Evolutionary conservation across 2,797 vertebrate species (phyloP), one percentile per base, ranked within the genome.

Genomic region (Acrossocheilus fasciatus): DNA sequence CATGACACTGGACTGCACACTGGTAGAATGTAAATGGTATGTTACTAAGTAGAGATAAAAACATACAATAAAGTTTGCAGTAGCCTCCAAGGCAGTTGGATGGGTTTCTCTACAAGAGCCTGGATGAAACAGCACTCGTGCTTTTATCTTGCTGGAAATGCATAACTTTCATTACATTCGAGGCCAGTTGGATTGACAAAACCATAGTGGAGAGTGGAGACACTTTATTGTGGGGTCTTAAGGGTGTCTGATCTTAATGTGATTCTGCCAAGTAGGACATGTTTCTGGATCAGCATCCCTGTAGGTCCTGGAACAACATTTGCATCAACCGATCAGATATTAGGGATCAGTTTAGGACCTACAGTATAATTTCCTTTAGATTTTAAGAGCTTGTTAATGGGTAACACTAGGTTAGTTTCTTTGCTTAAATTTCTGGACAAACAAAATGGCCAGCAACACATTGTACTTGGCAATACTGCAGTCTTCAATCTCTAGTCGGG

Each of bases 401-500:
- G 64, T 30, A 34, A 66, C 64, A 34, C 64, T 66, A 15, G 23
- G 57, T 62, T 59, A 11, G 8, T 12, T 45, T 62, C 23, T 30
- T 47, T 64, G 7, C 41, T 66, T 0, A 15, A 30, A 30, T 45
- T 34, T 43, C 59, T 7, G 5, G 17, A 66, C n/a, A 18, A 47
- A 26, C 39, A 43, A 66, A 78, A 66, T 20, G 41, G 41, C 64
- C 30, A 39, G 2, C 14, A n/a, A 69, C 43, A 36, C 20, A 39
- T 18, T 4, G 2, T 57, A 57, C 20, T 82, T 54, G 66, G 66
- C 66, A 81, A 36, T 9, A 17, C 11, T 26, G 2, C 8, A 4
- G 8, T 72, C 81, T 57, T 36, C 12, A 70, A 78, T 83, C 57
- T 88, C 85, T 82, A 36, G 78, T 47, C 73, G 59, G 75, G 77